A percentile compares a stretch with the other conserved stretches of the same genome.
phyloP scores from a whole-genome alignment of 1,140 invertebrate species.

The Dysdera silvatica region DNA sequence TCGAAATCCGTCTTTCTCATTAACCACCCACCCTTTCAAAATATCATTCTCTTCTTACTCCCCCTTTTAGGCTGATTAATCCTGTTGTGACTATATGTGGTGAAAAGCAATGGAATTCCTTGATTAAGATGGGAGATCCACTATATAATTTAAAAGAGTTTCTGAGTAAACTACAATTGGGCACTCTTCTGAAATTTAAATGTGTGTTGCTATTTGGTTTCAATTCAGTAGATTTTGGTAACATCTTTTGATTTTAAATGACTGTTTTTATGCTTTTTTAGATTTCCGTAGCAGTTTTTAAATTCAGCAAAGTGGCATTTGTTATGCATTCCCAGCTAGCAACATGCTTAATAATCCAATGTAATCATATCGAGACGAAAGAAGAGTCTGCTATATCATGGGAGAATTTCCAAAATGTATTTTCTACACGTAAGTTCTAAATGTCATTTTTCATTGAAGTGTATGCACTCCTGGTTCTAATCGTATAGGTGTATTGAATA shows the following conservation, averaged over 20 bases:
- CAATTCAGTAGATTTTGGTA: too few species aligned
- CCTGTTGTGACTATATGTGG: too few species aligned
- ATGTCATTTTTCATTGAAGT: too few species aligned
- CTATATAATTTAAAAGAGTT: too few species aligned
- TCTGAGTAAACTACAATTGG: neutral
- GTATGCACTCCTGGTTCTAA: too few species aligned
- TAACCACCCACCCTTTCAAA: too few species aligned
- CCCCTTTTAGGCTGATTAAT: too few species aligned
- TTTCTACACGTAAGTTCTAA: constrained; percentile 25
- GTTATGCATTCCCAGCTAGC: constrained; percentile 14
- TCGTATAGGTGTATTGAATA: too few species aligned
- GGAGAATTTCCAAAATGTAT: constrained; percentile 28
- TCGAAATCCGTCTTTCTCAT: too few species aligned
- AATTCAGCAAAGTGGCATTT: constrained; percentile 20
- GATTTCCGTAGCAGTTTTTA: constrained; percentile 18
- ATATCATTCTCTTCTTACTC: too few species aligned
- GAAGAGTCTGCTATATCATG: constrained; percentile 28
- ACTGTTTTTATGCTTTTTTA: neutral
- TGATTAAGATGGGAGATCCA: too few species aligned
- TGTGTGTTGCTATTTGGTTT: neutral
- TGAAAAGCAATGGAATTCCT: too few species aligned
- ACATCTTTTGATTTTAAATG: neutral
- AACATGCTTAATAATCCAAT: constrained; percentile 10
- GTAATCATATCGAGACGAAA: constrained; percentile 18
- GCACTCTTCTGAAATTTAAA: neutral